These are phyloP conservation scores for Gambusia affinis DNA, from an alignment of 2,113 vertebrate species.

Conservation along the genomic window DNA sequence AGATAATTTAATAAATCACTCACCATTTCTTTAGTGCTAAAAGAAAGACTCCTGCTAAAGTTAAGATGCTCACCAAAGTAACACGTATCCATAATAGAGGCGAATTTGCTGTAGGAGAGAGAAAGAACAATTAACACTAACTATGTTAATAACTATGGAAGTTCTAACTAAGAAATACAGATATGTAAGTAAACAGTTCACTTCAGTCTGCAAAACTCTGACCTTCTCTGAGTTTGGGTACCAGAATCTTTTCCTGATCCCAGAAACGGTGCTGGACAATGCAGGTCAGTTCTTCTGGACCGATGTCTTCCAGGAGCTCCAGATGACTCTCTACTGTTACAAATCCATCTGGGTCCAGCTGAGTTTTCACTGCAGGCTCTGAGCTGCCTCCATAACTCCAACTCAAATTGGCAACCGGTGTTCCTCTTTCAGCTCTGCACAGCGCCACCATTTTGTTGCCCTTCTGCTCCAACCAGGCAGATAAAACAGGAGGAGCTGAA, in stretches of 20 bases:
- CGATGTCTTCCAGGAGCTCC: constrained; percentile 20
- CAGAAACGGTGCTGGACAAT: constrained; percentile 36
- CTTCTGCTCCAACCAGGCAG: constrained; percentile 28
- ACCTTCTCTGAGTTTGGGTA: constrained; percentile 10
- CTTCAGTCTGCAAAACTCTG: neutral
- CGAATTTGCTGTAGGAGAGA: too few relatives aligned
- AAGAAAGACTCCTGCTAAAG: too few relatives aligned
- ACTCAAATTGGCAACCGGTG: constrained; percentile 62
- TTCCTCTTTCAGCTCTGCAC: constrained; percentile 68
- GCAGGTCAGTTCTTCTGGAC: constrained; percentile 57
- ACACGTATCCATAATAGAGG: too few relatives aligned
- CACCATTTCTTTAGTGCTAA: too few relatives aligned
- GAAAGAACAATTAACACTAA: too few relatives aligned
- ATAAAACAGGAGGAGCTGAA: constrained; percentile 41
- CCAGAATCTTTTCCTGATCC: neutral
- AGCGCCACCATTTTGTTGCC: constrained; percentile 46
- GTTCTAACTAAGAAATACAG: too few relatives aligned
- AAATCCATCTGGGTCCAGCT: accelerated
- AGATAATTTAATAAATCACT: too few relatives aligned
- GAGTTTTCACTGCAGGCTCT: accelerated
- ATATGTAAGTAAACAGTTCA: too few relatives aligned
- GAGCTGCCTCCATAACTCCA: constrained; percentile 48
- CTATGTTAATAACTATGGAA: too few relatives aligned
- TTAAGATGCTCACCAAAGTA: too few relatives aligned
- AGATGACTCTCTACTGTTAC: constrained; percentile 58